Evolutionary conservation across 2,888 invertebrate genomes (phyloP), one percentile per base, ranked within the genome.

Genomic region (Melanophora roralis): DNA sequence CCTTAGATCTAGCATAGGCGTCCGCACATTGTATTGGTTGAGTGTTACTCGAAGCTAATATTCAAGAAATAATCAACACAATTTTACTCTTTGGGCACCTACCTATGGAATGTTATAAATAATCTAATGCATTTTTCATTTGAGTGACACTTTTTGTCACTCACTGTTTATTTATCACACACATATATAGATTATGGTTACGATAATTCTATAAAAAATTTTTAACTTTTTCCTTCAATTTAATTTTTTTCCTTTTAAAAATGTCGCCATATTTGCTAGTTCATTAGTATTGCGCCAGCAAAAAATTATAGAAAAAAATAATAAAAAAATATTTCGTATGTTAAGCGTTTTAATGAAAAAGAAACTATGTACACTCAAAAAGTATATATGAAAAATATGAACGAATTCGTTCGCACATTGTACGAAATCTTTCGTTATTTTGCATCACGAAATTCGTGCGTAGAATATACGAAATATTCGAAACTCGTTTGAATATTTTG

Each of bases 191-290:
- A 76, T 62, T 67, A 78, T 78, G 67, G 36, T 43, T 64, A 73
- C 49, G 68, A 79, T 74, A 79, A 79, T 60, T 79, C 60, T 38
- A 47, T 55, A 74, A 59, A 34, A 32, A 64, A 55, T 69, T 71
- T 65, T 67, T 57, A 49, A 2, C 34, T 67, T 51, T 65, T 65
- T 34, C 11, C 43, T 51, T 59, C 53, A 49, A 27, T 32, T 34
- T 34, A 14, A 11, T 6, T 59, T 60, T 45, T 53, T 45, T 53
- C 49, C 64, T 55, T 53, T 59, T 19, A 64, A 71, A 74, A 60
- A 59, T 75, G 80, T 80, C 80, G 80, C 80, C 80, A 80, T 80
- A 76, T 76, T 80, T 80, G 72, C 76, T 76, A 77, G 72, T 76
- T 80, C 80, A 80, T 80, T 80, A 80, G 80, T 80, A 68, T 68